A percentile compares a stretch with the other conserved stretches of the same genome.
Evolutionary conservation across 2,888 invertebrate species (phyloP).

Genomic region (Eristalis intricaria): DNA sequence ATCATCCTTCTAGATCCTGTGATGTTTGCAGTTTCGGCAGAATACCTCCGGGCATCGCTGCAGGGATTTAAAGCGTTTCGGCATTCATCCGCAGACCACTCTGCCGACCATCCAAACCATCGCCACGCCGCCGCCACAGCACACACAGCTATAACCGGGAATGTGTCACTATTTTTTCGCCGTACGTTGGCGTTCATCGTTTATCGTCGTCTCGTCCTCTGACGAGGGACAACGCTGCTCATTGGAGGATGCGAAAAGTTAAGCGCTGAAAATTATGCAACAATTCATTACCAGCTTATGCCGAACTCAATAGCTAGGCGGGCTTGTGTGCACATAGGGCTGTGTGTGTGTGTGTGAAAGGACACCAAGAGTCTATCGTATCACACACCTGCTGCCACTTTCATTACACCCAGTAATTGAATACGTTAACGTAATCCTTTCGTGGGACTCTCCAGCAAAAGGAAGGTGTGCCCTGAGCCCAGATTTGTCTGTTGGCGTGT

Average conservation of each 20-base stretch:
- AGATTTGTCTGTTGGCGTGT: background rate
- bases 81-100: too few relatives aligned
- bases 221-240: background rate
- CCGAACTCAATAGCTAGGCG: background rate
- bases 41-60: background rate
- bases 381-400: slow-evolving; percentile 49
- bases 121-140: too few relatives aligned
- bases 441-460: background rate
- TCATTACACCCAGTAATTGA: slow-evolving; percentile 52
- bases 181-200: background rate
- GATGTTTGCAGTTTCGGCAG: background rate
- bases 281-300: slow-evolving; percentile 55
- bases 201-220: background rate
- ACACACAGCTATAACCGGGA: background rate
- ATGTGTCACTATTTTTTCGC: background rate
- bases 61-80: background rate
- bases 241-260: slow-evolving; percentile 26
- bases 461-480: background rate
- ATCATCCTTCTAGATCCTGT: background rate
- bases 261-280: slow-evolving; percentile 49
- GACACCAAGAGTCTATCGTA: slow-evolving; percentile 3
- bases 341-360: background rate
- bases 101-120: too few relatives aligned
- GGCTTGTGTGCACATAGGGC: too few relatives aligned
- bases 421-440: slow-evolving; percentile 48